phyloP scores from a whole-genome alignment of 1,140 invertebrate species.

The Halictus rubicundus region DNA sequence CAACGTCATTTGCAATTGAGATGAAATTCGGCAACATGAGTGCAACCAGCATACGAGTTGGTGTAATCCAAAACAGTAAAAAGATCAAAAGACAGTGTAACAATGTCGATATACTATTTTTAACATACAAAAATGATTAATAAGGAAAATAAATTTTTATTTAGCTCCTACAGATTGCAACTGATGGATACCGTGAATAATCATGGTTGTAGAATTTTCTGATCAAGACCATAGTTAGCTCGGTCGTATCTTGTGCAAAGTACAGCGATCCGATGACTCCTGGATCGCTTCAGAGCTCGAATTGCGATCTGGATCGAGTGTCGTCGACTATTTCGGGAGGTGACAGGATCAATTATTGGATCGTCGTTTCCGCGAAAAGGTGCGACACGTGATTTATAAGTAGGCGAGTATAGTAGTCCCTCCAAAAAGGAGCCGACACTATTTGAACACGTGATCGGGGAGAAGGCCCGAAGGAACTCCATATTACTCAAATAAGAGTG shows the following conservation, averaged over 20 bases:
- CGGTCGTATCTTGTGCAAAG: no score
- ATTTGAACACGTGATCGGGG: slow-evolving; percentile 49
- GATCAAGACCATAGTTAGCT: no score
- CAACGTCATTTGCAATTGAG: background rate
- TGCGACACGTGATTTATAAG: background rate
- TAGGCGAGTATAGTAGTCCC: background rate
- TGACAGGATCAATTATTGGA: slow-evolving; percentile 40
- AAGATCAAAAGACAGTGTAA: no score
- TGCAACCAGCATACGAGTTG: no score
- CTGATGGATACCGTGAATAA: no score
- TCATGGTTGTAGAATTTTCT: no score
- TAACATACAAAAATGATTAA: no score
- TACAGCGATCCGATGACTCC: background rate
- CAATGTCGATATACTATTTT: no score
- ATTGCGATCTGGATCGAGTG: slow-evolving; percentile 39
- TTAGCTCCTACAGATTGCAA: no score
- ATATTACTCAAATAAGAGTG: slow-evolving; percentile 51
- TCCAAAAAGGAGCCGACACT: slow-evolving; percentile 12
- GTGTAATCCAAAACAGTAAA: no score
- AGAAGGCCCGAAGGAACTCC: background rate
- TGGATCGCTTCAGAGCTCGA: no score
- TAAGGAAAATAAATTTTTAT: no score
- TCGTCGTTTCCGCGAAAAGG: slow-evolving; percentile 17
- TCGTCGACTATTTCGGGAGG: slow-evolving; percentile 50
- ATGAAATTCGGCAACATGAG: background rate